A percentile compares a stretch with the other conserved stretches of the same genome.
These are phyloP conservation scores for Pemphigus obesinymphae DNA, from an alignment of 1,140 invertebrate species.

Conservation along the genomic window DNA sequence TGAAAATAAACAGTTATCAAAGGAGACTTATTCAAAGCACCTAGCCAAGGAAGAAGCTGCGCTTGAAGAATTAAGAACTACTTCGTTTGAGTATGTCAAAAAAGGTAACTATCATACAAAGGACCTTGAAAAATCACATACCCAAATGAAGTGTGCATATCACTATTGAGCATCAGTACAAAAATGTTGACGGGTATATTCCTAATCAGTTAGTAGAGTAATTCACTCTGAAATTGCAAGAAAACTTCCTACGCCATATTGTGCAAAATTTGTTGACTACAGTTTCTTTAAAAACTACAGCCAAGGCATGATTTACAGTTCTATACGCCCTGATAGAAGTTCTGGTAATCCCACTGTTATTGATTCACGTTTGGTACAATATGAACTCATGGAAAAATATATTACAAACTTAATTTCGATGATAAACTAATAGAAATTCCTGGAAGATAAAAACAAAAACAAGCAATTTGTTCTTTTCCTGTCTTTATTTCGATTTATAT, in stretches of 20 bases:
- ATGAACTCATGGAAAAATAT: background rate
- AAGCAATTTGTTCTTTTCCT: background rate
- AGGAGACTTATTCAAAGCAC: too few relatives aligned
- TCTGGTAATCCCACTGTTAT: background rate
- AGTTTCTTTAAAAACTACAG: constrained; percentile 1
- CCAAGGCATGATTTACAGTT: background rate
- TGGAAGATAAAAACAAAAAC: background rate
- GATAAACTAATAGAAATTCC: background rate
- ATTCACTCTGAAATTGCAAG: background rate
- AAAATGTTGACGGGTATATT: background rate
- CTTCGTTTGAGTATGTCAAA: too few relatives aligned
- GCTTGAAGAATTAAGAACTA: too few relatives aligned
- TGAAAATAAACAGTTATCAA: too few relatives aligned
- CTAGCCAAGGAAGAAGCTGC: too few relatives aligned
- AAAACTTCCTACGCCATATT: background rate
- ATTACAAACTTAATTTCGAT: background rate
- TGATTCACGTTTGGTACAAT: background rate
- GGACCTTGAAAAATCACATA: too few relatives aligned
- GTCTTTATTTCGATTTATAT: too few relatives aligned
- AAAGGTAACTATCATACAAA: too few relatives aligned
- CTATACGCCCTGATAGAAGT: background rate
- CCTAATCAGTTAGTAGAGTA: background rate
- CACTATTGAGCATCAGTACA: background rate
- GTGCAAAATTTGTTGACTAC: background rate
- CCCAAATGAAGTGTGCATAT: background rate